These are phyloP conservation scores for Gnathonemus longibarbis DNA, from an alignment of 2,113 vertebrate genomes.

Conservation along the genomic window DNA sequence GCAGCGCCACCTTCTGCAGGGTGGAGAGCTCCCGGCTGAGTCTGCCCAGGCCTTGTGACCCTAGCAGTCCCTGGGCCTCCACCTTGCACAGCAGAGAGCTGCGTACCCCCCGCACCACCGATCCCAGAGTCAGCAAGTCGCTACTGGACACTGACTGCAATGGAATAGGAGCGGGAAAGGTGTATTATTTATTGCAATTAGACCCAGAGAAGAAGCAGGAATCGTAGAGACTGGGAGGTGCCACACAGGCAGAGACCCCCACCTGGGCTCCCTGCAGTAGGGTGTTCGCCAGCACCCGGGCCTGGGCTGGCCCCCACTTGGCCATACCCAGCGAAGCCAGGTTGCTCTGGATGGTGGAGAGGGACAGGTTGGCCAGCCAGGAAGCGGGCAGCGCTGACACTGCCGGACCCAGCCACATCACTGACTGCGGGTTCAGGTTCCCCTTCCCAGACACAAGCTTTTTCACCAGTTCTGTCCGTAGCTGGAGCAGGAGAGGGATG, in stretches of 20 bases:
- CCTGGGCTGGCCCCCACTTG: slow-evolving; percentile 37
- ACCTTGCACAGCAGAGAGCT: slow-evolving; percentile 34
- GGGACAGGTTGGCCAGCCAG: slow-evolving; percentile 29
- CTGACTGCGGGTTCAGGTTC: not conserved
- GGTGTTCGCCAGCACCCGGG: slow-evolving; percentile 33
- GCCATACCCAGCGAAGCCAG: slow-evolving; percentile 30
- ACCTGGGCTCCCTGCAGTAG: slow-evolving; percentile 37
- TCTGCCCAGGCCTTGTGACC: slow-evolving; percentile 32
- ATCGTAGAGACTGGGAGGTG: not conserved
- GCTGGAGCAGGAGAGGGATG: slow-evolving; percentile 28
- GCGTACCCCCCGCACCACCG: slow-evolving; percentile 38
- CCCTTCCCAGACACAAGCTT: slow-evolving; percentile 11
- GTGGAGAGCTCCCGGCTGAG: slow-evolving; percentile 39
- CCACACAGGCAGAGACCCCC: not conserved
- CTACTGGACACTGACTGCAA: not conserved
- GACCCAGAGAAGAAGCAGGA: not conserved
- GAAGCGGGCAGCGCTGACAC: slow-evolving; percentile 32
- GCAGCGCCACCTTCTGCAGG: slow-evolving; percentile 46
- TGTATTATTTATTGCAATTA: not conserved
- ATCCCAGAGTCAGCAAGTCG: slow-evolving; percentile 40
- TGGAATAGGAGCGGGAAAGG: not conserved
- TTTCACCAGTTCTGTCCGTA: slow-evolving; percentile 42
- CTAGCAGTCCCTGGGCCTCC: slow-evolving; percentile 31
- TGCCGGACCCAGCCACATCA: slow-evolving; percentile 28
- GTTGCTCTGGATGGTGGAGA: slow-evolving; percentile 1